Percentiles rank a stretch among this genome's conserved stretches.
Conservation (phyloP, 2,113 vertebrate species). For the Panthera uncia region DNA sequence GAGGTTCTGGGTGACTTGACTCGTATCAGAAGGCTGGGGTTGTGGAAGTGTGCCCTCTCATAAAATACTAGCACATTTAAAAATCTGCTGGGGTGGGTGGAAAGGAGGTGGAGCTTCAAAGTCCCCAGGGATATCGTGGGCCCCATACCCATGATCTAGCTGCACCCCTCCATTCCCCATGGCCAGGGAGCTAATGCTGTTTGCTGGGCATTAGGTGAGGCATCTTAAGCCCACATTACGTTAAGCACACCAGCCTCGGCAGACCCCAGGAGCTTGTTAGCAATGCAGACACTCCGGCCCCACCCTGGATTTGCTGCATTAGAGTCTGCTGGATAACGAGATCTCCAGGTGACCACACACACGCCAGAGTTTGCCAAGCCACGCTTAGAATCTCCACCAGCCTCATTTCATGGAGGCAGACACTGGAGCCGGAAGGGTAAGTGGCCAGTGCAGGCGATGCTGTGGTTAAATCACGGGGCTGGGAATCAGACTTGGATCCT, state of each 20-base stretch:
- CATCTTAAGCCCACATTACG: neutral
- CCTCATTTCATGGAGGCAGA: neutral
- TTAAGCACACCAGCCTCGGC: neutral
- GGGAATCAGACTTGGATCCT: neutral
- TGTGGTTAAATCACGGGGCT: neutral
- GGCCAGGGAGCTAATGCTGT: rapidly evolving
- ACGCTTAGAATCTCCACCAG: neutral
- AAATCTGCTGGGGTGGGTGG: neutral
- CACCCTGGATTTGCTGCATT: neutral
- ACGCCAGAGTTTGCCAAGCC: too few relatives aligned
- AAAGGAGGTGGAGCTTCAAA: neutral
- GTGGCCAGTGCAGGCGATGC: rapidly evolving
- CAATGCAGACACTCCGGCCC: neutral
- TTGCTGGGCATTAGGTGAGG: neutral
- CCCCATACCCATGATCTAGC: neutral
- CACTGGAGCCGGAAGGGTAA: neutral
- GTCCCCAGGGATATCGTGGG: neutral
- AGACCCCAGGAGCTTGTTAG: neutral
- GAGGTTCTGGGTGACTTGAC: neutral
- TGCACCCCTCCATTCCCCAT: too few relatives aligned
- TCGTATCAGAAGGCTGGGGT: neutral
- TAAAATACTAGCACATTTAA: neutral
- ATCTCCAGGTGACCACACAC: neutral
- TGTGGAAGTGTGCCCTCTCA: neutral
- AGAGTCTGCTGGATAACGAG: neutral